Evolutionary conservation across 2,113 vertebrate genomes (phyloP).

Genomic region (Lampris incognitus): DNA sequence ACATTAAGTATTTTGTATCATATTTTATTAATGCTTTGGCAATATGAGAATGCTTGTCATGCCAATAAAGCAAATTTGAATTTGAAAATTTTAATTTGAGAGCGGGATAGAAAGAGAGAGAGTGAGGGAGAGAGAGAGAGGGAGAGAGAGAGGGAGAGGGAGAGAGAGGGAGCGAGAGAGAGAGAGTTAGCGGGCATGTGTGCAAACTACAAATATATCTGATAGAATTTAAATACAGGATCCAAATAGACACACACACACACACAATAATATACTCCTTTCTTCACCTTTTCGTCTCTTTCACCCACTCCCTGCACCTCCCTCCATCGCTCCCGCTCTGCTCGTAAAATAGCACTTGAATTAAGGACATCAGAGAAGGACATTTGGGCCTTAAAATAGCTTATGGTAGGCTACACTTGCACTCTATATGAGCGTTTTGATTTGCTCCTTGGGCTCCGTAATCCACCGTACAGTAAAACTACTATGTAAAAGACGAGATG

Average conservation of each 20-base stretch:
- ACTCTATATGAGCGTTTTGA: constrained; percentile 56
- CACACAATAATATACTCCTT: constrained; percentile 53
- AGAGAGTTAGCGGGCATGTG: no score
- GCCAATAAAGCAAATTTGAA: no score
- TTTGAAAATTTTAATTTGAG: no score
- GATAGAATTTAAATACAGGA: neutral
- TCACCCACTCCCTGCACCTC: constrained; percentile 48
- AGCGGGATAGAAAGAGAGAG: no score
- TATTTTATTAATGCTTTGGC: no score
- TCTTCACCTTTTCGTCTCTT: constrained; percentile 29
- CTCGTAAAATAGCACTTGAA: constrained; percentile 76
- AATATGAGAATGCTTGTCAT: no score
- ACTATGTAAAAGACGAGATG: constrained; percentile 3
- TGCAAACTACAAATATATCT: no score
- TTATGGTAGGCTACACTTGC: constrained; percentile 44
- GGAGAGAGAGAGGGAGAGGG: no score
- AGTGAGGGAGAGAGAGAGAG: no score
- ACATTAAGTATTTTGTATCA: no score
- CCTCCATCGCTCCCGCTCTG: constrained; percentile 49
- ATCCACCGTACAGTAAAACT: neutral
- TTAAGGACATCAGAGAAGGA: constrained; percentile 67
- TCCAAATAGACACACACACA: constrained; percentile 5
- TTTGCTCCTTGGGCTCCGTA: constrained; percentile 1
- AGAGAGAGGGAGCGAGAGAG: no score
- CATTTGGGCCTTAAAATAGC: constrained; percentile 71